Percentiles rank a stretch among this genome's conserved stretches.
phyloP scores from a whole-genome alignment of 2,888 invertebrate species.

The Campoletis raptor region DNA sequence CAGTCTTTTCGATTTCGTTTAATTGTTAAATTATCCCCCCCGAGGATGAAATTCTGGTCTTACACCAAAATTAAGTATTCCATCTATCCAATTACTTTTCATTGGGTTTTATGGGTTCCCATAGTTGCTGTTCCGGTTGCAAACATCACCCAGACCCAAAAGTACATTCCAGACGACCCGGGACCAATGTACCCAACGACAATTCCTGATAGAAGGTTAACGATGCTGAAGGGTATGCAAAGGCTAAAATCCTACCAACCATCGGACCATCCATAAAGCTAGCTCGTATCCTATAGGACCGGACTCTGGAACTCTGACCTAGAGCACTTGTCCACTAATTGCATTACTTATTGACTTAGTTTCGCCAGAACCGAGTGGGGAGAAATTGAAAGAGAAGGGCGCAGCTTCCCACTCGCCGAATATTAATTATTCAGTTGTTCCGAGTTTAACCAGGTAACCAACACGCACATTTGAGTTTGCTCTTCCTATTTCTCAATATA shows the following conservation, averaged over 20 bases:
- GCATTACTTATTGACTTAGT: constrained; percentile 83
- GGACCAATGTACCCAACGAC: not conserved
- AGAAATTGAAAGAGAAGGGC: not conserved
- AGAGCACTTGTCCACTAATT: constrained; percentile 81
- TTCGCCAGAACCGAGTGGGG: constrained; percentile 57
- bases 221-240: constrained; percentile 15
- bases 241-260: constrained; percentile 8
- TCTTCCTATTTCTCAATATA: constrained; percentile 3
- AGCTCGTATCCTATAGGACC: constrained; percentile 2
- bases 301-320: constrained; percentile 53
- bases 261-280: constrained; percentile 55
- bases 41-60: not conserved
- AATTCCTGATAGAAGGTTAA: constrained; percentile 15
- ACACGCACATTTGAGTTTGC: constrained; percentile 12
- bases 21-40: not conserved
- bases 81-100: not conserved
- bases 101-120: not conserved
- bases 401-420: constrained; percentile 71
- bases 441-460: constrained; percentile 73
- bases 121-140: not conserved
- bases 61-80: not conserved
- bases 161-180: not conserved
- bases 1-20: not conserved
- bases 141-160: not conserved
- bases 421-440: constrained; percentile 81